Percentiles rank a stretch among this genome's conserved stretches.
These are phyloP conservation scores for Bungarus multicinctus DNA, from an alignment of 2,113 vertebrate genomes.

Conservation along the genomic window DNA sequence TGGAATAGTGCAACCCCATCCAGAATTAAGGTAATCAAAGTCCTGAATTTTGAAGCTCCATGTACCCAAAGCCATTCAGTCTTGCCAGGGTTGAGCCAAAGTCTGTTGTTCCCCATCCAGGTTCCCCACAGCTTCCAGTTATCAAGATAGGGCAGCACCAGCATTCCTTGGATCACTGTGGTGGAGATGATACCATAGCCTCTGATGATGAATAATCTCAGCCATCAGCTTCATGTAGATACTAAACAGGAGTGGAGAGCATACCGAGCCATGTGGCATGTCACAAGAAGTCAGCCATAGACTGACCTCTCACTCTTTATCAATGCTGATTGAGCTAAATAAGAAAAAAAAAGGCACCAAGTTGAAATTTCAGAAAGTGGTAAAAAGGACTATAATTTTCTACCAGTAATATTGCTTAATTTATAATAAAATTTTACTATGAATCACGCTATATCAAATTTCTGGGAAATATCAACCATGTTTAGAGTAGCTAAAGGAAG, in stretches of 20 bases:
- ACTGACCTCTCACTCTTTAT: not conserved
- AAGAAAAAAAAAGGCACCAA: not conserved
- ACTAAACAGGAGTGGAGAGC: not conserved
- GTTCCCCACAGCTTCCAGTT: not conserved
- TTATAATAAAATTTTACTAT: not conserved
- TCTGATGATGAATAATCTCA: not conserved
- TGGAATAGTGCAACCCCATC: not conserved
- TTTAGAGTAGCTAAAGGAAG: not conserved
- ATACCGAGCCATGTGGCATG: not conserved
- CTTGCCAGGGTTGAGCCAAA: not conserved
- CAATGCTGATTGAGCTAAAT: not conserved
- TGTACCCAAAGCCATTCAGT: not conserved
- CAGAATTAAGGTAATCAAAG: not conserved
- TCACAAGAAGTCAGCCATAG: not conserved
- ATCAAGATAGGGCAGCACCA: not conserved
- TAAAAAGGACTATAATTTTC: not conserved
- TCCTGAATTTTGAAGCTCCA: not conserved
- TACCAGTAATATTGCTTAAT: not conserved
- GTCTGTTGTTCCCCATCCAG: not conserved
- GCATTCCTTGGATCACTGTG: not conserved
- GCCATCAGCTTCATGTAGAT: not conserved
- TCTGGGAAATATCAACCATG: not conserved
- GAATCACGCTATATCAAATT: not conserved
- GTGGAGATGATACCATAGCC: not conserved
- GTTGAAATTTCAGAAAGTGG: not conserved